Evolutionary conservation across 2,888 invertebrate species (phyloP).

Genomic region (Sinotaia quadrata): DNA sequence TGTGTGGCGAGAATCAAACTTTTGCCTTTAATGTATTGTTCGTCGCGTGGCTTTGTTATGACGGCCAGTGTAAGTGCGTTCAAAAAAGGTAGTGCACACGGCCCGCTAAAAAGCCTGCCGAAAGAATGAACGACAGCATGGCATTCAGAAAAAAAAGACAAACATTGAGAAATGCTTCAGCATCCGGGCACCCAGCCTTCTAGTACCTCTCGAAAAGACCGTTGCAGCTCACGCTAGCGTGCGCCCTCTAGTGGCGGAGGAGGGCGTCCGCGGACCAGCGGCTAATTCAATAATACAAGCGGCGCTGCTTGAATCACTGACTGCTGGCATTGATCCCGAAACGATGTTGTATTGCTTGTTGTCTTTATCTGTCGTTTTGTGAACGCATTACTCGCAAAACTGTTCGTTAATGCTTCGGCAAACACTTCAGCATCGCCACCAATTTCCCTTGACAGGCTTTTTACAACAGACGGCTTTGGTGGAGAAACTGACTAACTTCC

Average conservation of each 20-base stretch:
- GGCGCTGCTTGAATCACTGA: background rate
- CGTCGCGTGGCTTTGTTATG: too few species aligned
- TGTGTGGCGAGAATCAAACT: too few species aligned
- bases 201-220: too few species aligned
- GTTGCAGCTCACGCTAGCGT: background rate
- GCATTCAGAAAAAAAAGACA: too few species aligned
- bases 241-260: background rate
- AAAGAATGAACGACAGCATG: too few species aligned
- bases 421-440: conserved; percentile 22
- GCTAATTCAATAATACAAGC: conserved; percentile 27
- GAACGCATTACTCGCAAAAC: conserved; percentile 14
- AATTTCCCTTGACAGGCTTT: conserved; percentile 22
- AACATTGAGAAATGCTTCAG: too few species aligned
- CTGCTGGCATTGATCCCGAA: conserved; percentile 13
- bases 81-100: too few species aligned
- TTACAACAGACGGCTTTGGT: conserved; percentile 14
- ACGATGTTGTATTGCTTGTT: conserved; percentile 6
- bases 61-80: too few species aligned
- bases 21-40: too few species aligned
- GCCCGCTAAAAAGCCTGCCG: too few species aligned
- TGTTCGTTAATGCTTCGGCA: conserved; percentile 21
- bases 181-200: too few species aligned
- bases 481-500: conserved; percentile 26
- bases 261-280: background rate
- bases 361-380: conserved; percentile 16